A percentile compares a stretch with the other conserved stretches of the same genome.
phyloP scores from a whole-genome alignment of 2,113 vertebrate species.

The Tachycineta bicolor region DNA sequence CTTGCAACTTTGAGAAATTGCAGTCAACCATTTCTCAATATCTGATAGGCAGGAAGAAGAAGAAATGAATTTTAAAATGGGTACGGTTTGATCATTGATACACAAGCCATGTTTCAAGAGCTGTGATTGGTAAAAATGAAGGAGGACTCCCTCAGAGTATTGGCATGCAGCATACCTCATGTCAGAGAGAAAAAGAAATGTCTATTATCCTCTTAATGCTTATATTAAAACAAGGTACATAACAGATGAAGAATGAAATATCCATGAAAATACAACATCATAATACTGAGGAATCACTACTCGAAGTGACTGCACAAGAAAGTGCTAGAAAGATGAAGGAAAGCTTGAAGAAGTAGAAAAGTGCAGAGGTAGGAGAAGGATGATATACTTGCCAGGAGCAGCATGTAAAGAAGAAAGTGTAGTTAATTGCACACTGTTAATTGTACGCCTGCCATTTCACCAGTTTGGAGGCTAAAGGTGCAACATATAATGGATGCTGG shows the following conservation, averaged over 20 bases:
- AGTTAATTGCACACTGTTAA: neutral
- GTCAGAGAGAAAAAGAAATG: neutral
- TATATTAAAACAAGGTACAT: neutral
- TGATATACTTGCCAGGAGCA: neutral
- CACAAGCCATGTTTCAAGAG: neutral
- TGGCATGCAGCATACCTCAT: neutral
- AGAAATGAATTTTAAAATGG: conserved; percentile 11
- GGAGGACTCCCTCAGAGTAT: neutral
- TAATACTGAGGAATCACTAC: neutral
- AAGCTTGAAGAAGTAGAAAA: neutral
- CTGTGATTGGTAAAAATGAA: neutral
- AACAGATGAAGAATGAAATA: neutral
- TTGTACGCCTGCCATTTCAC: neutral
- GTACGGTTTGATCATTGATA: neutral
- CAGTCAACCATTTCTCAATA: conserved; percentile 51
- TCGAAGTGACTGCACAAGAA: neutral
- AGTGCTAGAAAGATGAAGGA: neutral
- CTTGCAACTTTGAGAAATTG: conserved; percentile 22
- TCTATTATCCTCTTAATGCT: neutral
- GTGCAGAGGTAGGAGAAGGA: neutral
- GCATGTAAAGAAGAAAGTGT: neutral
- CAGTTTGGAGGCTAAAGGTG: conserved; percentile 18
- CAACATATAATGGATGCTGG: neutral
- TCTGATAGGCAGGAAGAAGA: conserved; percentile 27
- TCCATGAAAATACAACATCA: neutral